Conservation (phyloP, 2,888 invertebrate species). For the Drosophila merina region DNA sequence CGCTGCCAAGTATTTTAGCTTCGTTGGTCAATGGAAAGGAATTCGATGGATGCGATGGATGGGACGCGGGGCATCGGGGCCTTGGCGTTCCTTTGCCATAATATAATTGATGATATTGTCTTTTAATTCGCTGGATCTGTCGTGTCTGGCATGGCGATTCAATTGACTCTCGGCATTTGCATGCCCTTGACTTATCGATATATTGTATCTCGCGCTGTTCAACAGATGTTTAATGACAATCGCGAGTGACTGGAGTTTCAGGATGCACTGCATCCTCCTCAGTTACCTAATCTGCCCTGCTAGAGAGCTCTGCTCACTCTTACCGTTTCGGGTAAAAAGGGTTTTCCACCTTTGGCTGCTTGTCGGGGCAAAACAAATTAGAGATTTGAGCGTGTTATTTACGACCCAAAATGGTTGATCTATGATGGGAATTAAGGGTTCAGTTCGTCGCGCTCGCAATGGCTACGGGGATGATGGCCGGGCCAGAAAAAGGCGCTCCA, state of each 20-base stretch:
- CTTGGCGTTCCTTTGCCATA: conserved; percentile 73
- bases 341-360: conserved; percentile 64
- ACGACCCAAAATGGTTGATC: conserved; percentile 80
- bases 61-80: conserved; percentile 19
- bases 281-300: conserved; percentile 30
- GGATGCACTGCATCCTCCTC: conserved; percentile 4
- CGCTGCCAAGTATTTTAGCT: conserved; percentile 56
- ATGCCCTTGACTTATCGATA: conserved; percentile 13
- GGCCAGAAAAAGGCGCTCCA: not conserved
- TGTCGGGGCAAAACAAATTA: conserved; percentile 80
- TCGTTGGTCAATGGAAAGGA: conserved; percentile 50
- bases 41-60: conserved; percentile 5
- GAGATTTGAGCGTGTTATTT: conserved; percentile 81
- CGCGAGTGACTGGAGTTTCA: not conserved
- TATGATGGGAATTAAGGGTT: conserved; percentile 77
- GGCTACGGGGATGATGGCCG: conserved; percentile 28
- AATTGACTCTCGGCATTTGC: conserved; percentile 37
- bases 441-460: conserved; percentile 29
- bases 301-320: not conserved
- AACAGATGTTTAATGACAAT: conserved; percentile 45
- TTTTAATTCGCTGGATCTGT: conserved; percentile 82
- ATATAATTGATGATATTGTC: conserved; percentile 84
- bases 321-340: conserved; percentile 61
- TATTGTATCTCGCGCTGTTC: conserved; percentile 26
- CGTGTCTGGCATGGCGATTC: conserved; percentile 71